Conservation (phyloP, 2,797 vertebrate species). For the Propithecus perrieri region DNA sequence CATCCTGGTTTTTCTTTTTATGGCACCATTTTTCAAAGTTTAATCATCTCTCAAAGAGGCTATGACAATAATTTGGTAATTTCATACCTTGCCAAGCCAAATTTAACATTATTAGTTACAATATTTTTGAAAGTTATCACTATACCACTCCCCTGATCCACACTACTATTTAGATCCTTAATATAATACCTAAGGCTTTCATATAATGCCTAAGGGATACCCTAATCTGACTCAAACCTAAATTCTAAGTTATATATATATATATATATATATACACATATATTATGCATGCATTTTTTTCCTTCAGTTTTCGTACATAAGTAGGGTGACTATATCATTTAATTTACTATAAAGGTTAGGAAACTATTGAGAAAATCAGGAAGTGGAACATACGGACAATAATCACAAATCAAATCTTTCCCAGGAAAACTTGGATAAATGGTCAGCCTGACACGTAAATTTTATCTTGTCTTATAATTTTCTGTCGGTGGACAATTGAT, state of each 20-base stretch:
- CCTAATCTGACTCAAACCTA: background rate
- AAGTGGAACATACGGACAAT: background rate
- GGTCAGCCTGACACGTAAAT: background rate
- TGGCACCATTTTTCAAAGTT: background rate
- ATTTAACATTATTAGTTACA: background rate
- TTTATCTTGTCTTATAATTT: background rate
- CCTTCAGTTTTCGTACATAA: background rate
- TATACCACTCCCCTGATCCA: background rate
- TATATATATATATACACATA: too few relatives aligned
- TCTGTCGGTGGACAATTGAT: background rate
- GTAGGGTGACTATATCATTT: background rate
- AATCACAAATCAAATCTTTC: background rate
- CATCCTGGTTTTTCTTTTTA: background rate
- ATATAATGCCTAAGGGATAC: background rate
- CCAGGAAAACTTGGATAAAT: background rate
- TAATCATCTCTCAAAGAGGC: background rate
- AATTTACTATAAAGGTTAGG: background rate
- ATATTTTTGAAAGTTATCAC: background rate
- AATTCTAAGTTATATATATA: background rate
- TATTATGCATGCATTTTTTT: background rate
- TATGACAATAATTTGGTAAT: background rate
- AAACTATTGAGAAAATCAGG: background rate
- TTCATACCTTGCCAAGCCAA: background rate
- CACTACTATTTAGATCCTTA: background rate
- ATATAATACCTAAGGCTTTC: background rate